These are phyloP conservation scores for Corapipo altera DNA, from an alignment of 2,113 vertebrate genomes.

Conservation along the genomic window DNA sequence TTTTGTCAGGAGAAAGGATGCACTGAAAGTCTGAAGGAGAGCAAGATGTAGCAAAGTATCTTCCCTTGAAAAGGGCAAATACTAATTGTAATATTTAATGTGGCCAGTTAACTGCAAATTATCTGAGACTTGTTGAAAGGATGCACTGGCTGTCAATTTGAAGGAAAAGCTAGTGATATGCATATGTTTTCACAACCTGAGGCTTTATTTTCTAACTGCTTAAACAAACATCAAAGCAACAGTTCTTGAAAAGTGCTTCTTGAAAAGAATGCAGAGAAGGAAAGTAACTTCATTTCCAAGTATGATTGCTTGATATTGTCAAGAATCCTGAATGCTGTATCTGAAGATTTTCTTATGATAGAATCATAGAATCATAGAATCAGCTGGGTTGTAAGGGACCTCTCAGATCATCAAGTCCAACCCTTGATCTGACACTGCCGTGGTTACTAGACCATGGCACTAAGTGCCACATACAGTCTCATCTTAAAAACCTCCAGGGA, in stretches of 20 bases:
- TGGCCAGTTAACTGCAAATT: not conserved
- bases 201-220: not conserved
- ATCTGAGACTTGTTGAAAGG: not conserved
- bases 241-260: not conserved
- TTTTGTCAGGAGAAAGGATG: not conserved
- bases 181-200: not conserved
- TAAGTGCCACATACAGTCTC: no score
- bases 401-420: no score
- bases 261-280: not conserved
- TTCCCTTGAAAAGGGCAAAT: not conserved
- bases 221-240: not conserved
- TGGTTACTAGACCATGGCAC: no score
- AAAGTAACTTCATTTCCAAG: not conserved
- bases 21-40: not conserved
- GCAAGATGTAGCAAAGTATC: not conserved
- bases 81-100: not conserved
- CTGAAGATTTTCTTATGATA: not conserved
- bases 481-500: no score
- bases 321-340: not conserved
- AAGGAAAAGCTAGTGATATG: not conserved
- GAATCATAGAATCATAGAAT: no score
- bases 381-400: no score
- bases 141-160: not conserved
- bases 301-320: not conserved
- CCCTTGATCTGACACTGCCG: no score